Conservation (phyloP, 1,140 invertebrate species). For the Oryzaephilus surinamensis region DNA sequence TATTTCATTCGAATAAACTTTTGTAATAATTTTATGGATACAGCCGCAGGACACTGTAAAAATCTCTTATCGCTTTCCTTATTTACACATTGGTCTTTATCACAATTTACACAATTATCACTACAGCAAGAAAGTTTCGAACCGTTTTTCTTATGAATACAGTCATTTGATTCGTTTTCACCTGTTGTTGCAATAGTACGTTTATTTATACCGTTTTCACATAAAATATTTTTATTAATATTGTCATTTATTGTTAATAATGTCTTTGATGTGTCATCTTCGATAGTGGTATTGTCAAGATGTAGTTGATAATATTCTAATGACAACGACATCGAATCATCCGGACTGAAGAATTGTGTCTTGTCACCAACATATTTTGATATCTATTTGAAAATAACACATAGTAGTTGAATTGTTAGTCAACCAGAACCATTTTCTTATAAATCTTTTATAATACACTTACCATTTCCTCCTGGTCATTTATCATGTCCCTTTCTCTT, state of each 20-base stretch:
- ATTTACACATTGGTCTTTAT: too few species aligned
- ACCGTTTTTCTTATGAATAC: slow-evolving; percentile 14
- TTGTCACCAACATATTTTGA: slow-evolving; percentile 18
- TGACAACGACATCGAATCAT: slow-evolving; percentile 83
- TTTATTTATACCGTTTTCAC: neutral
- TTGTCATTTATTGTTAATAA: neutral
- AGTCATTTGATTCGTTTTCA: slow-evolving; percentile 1
- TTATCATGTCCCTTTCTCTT: slow-evolving; percentile 23
- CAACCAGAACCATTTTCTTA: too few species aligned
- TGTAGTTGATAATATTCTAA: slow-evolving; percentile 49
- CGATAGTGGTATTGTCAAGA: slow-evolving; percentile 20
- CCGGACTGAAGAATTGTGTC: slow-evolving; percentile 47
- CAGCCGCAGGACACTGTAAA: slow-evolving; percentile 58
- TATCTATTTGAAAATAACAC: too few species aligned
- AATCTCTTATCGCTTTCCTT: slow-evolving; percentile 38
- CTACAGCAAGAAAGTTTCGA: slow-evolving; percentile 7
- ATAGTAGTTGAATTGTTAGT: too few species aligned
- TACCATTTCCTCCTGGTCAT: slow-evolving; percentile 24
- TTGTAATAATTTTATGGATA: slow-evolving; percentile 57
- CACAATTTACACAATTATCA: slow-evolving; percentile 7
- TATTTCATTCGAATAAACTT: slow-evolving; percentile 64
- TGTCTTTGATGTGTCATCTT: neutral
- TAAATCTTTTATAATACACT: too few species aligned
- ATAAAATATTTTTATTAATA: neutral
- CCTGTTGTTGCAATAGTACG: neutral